A percentile compares a stretch with the other conserved stretches of the same genome.
These are phyloP conservation scores for Magallana nippona DNA, from an alignment of 2,888 invertebrate genomes.

Conservation along the genomic window DNA sequence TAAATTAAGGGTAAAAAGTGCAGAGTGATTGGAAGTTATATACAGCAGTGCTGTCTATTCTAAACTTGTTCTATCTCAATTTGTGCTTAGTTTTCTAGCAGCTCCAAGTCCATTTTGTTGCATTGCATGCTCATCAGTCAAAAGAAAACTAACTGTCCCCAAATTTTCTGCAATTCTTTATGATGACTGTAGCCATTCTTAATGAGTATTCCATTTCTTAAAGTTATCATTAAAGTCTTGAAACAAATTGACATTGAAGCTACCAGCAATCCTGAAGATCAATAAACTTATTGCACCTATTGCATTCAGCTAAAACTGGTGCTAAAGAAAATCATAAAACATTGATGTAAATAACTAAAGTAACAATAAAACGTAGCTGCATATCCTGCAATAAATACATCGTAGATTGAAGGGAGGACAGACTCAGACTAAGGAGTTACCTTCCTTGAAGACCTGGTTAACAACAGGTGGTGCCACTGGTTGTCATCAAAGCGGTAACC, in stretches of 20 bases:
- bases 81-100: neutral
- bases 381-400: neutral
- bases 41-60: conserved; percentile 4
- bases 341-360: neutral
- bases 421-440: conserved; percentile 80
- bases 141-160: no score
- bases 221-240: no score
- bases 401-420: neutral
- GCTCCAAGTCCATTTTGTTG: neutral
- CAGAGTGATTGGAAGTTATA: neutral
- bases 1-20: conserved; percentile 12
- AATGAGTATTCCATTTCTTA: no score
- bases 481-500: conserved; percentile 95
- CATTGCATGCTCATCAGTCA: neutral
- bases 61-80: neutral
- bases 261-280: neutral
- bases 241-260: neutral
- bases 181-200: no score
- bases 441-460: conserved; percentile 94
- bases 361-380: neutral
- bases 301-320: conserved; percentile 3
- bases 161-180: no score
- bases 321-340: conserved; percentile 24
- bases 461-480: conserved; percentile 96
- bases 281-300: neutral